Evolutionary conservation across 2,113 vertebrate species (phyloP).

Genomic region (Equus przewalskii): DNA sequence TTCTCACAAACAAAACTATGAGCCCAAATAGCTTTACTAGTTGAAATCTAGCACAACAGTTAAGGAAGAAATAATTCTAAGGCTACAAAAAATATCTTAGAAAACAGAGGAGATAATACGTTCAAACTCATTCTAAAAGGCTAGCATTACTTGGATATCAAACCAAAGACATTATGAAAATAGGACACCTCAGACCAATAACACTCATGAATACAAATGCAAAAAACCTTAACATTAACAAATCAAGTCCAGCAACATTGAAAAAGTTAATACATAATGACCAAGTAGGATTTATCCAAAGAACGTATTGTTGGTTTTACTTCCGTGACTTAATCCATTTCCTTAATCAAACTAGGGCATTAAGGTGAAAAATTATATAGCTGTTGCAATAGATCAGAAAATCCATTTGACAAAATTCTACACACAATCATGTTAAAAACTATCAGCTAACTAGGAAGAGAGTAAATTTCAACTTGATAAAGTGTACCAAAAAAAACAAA

Average conservation of each 20-base stretch:
- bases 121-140: neutral
- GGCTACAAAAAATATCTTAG: neutral
- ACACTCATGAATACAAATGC: neutral
- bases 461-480: neutral
- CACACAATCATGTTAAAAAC: neutral
- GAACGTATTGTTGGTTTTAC: neutral
- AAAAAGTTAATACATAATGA: neutral
- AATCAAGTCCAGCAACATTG: neutral
- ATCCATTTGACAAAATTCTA: neutral
- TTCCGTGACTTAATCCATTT: slow-evolving; percentile 1
- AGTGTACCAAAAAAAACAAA: neutral
- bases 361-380: neutral
- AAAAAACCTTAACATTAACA: neutral
- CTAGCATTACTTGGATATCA: neutral
- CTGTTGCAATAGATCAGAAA: neutral
- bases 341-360: neutral
- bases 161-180: slow-evolving; percentile 1
- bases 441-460: neutral
- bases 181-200: neutral
- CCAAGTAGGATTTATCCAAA: neutral
- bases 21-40: neutral
- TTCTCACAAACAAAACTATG: neutral
- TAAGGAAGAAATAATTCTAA: neutral
- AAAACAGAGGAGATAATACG: neutral
- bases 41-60: neutral